Conservation (phyloP, 1,140 invertebrate species). For the Portunus trituberculatus region DNA sequence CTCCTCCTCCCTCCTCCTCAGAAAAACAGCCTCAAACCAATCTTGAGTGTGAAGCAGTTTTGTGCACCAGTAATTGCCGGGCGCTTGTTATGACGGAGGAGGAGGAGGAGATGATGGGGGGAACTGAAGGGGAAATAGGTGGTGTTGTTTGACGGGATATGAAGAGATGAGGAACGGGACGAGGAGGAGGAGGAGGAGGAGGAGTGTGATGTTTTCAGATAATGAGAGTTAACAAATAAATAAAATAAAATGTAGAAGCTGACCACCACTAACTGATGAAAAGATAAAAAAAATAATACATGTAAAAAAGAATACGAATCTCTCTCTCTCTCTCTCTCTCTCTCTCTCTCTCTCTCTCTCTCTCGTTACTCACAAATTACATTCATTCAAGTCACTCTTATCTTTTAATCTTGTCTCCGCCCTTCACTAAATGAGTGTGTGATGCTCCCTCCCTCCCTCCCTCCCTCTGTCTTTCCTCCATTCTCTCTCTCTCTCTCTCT, state of each 20-base stretch:
- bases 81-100: slow-evolving; percentile 51
- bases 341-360: not conserved
- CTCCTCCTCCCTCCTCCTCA: not conserved
- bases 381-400: not conserved
- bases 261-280: no score
- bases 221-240: not conserved
- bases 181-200: not conserved
- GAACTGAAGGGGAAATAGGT: not conserved
- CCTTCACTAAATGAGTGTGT: no score
- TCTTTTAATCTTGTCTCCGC: no score
- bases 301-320: not conserved
- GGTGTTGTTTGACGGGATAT: no score
- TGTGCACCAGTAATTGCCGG: slow-evolving; percentile 56
- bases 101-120: not conserved
- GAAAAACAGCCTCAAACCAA: slow-evolving; percentile 58
- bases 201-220: not conserved
- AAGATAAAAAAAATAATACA: not conserved
- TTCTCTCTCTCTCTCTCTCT: not conserved
- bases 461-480: no score
- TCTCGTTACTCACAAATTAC: not conserved
- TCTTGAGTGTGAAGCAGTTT: slow-evolving; percentile 65
- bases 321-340: not conserved
- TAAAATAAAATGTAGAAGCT: not conserved
- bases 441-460: no score
- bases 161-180: not conserved